Base-by-base conservation (phyloP, 2,888 invertebrate species). In the Deilephila elpenor region DNA sequence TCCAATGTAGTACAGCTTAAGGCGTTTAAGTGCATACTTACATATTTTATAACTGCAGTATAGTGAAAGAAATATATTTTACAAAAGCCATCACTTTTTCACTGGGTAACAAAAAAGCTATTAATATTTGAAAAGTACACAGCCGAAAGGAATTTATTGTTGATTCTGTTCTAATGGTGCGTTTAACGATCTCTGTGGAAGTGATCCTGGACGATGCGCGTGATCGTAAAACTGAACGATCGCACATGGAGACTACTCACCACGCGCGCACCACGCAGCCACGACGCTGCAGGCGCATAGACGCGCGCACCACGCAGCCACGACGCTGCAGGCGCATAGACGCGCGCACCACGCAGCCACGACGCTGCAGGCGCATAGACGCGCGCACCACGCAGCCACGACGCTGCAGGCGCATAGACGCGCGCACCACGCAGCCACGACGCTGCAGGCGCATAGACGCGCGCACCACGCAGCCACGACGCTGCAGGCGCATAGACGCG, bases 151-250 rank as follows among this genome's bases (percentile, higher is more conserved):
- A 51, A 51, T 67, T 67, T 67, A 67, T 67, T 25, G 44, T 51
- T 29, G 60, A 51, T 67, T 25, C 25, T 51, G 44, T 67, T 67
- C 67, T 44, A 67, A 67, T 51, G 44, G 44, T 25, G n/a, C 56
- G 25, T 44, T 67, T 67, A 67, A 67, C 67, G 67, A 67, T 25
- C 67, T 67, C 62, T 19, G 14, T 51, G 60, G 59, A 71, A 60
- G 71, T 17, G 25, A 19, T 44, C 71, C 70, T 51, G 17, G 44
- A 8, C 51, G 67, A 51, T 51, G 25, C 67, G 60, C 34, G 34
- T 5, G 44, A 20, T 67, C 67, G 67, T 71, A 51, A 64, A 67
- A 67, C 67, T 25, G 51, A 37, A 64, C 17, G 64, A 4, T 51
- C 25, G 25, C 44, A 67, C 25, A 64, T 20, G 20, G 64, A n/a